Base-by-base conservation (phyloP, 1,140 invertebrate species). In the Heliconius hewitsoni region DNA sequence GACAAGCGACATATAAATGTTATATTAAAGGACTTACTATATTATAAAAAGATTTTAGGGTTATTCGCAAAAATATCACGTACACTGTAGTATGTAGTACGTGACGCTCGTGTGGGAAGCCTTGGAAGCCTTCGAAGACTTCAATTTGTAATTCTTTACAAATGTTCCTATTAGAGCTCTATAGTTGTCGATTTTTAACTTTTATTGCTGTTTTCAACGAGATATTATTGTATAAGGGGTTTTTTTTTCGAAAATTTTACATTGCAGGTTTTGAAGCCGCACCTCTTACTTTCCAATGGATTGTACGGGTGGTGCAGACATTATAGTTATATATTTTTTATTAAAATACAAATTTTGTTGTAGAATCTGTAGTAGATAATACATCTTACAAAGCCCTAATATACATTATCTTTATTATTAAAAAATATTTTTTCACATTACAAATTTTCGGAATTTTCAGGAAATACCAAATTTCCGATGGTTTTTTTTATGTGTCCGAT, bases 61-160 rank as follows among this genome's bases (percentile, higher is more conserved):
- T 66, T 66, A 66, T 66, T 66, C 27, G 60, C 60, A 66, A 66
- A 66, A 30, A 66, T 66, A 30, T 66, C 60, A 66, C 60, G 60
- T 66, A 16, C 13, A 4, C 60, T 13, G 60, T 66, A 66, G 60
- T 16, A 66, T 66, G 60, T 66, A 4, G 23, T 30, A 66, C 60
- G 60, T 66, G 60, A 66, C 27, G 60, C 60, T 23, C 4, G 8
- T 66, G 60, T 30, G 60, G 60, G 60, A 66, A 66, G 60, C n/a
- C n/a, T 57, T 57, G 60, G 60, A 66, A 66, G 60, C n/a, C n/a
- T 57, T 57, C n/a, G 55, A 3, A 66, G 60, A n/a, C 60, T 66
- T 30, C 23, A 66, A 66, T 66, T 66, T 66, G 23, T 66, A 60
- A 60, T 60, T 60, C 60, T 30, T 18, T 66, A 30, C 60, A 66